Evolutionary conservation across 35 echinoderm and acorn worm genomes (phyloP), one percentile per base, ranked within the genome.

Genomic region (Ophioderma brevispina): DNA sequence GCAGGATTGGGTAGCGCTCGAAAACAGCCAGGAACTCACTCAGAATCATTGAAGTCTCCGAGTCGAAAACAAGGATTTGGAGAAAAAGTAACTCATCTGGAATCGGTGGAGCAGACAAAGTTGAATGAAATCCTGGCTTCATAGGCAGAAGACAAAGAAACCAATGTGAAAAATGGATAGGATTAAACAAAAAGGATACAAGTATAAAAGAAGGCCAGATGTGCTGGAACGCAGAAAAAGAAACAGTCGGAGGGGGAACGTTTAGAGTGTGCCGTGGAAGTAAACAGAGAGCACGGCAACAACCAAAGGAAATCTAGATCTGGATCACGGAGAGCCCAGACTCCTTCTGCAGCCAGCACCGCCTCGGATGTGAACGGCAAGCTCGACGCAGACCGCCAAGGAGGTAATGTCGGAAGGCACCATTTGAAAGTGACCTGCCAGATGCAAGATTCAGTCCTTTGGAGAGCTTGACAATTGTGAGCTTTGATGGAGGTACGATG

Each of bases 401-500:
- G n/a, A n/a, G n/a, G n/a, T n/a, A n/a, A 70, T 36, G 37, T 80
- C 91, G 0, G 80, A 75, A 43, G 35, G 70, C 3, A 91, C 49
- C 59, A 92, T 77, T n/a, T 76, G 91, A 92, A 25, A 79, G 55
- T 33, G 91, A 81, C 11, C 42, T 94, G 30, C 30, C 63, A n/a
- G 92, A 76, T 31, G 85, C 75, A 34, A 78, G 90, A 86, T 19
- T 78, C 28, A 35, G 78, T 87, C 77, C 38, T 32, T 33, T 92
- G 83, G 97, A 89, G 34, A 90, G 85, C 70, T 99, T 91, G 25
- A 91, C 91, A 77, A 84, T 80, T 23, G 78, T 87, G 37, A 99
- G 97, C 85, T 99, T 99, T 83, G 97, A 99, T 75, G 97, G 97
- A 38, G 97, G 79, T 99, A 87, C 85, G 97, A 99, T 82, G 97